A percentile compares a stretch with the other conserved stretches of the same genome.
Conservation (phyloP, 1,140 invertebrate species). For the Mercenaria mercenaria region DNA sequence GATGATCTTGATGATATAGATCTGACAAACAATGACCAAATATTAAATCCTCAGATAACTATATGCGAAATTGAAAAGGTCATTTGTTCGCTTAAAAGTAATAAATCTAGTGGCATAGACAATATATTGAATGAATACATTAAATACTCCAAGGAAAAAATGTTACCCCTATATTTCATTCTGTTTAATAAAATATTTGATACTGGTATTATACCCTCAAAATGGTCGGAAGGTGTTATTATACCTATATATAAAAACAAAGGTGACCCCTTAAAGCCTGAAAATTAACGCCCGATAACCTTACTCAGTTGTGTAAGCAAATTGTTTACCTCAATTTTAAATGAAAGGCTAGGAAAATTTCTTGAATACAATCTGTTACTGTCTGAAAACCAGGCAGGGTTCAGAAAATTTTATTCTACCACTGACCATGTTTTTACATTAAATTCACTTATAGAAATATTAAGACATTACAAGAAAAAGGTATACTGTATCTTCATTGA, state of each 20-base stretch:
- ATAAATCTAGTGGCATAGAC: constrained; percentile 13
- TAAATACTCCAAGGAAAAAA: constrained; percentile 13
- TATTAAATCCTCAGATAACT: constrained; percentile 7
- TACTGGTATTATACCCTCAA: constrained; percentile 18
- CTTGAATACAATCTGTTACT: not conserved
- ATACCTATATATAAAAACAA: constrained; percentile 65
- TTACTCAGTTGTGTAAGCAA: constrained; percentile 63
- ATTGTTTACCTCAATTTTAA: constrained; percentile 60
- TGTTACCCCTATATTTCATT: constrained; percentile 20
- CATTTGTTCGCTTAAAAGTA: constrained; percentile 45
- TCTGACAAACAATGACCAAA: not conserved
- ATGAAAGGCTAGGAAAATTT: constrained; percentile 47
- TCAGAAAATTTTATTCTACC: not conserved
- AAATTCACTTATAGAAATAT: not conserved
- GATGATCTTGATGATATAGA: not conserved
- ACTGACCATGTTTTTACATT: not conserved
- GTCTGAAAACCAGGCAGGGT: constrained; percentile 34
- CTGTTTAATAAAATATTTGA: constrained; percentile 50
- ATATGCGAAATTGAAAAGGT: not conserved
- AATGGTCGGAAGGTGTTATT: constrained; percentile 43
- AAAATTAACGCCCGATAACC: constrained; percentile 62
- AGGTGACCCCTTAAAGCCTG: not conserved
- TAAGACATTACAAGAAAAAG: not conserved
- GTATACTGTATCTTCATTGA: not conserved
- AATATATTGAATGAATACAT: constrained; percentile 42